Percentiles rank a stretch among this genome's conserved stretches.
Evolutionary conservation across 2,113 vertebrate species (phyloP).

Genomic region (Lycaon pictus): DNA sequence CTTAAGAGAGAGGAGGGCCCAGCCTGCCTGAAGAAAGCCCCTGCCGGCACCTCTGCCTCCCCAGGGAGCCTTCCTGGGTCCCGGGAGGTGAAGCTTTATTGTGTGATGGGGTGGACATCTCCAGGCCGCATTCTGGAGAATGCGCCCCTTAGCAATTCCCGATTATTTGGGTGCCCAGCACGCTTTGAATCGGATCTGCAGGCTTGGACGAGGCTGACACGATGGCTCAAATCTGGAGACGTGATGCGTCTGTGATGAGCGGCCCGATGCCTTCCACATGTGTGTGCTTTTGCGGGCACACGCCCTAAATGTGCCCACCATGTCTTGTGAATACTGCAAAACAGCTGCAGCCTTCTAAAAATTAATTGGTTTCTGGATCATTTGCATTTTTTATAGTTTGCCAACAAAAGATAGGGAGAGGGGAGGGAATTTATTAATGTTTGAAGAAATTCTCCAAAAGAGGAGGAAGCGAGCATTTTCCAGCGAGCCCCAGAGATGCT

Average conservation of each 20-base stretch:
- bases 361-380: conserved; percentile 87
- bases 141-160: conserved; percentile 39
- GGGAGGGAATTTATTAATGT: conserved; percentile 82
- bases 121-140: conserved; percentile 49
- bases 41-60: rapidly evolving
- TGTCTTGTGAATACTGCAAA: conserved; percentile 81
- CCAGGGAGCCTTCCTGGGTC: rapidly evolving
- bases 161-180: conserved; percentile 68
- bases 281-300: conserved; percentile 13
- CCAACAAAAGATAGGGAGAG: conserved; percentile 86
- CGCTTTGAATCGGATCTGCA: conserved; percentile 79
- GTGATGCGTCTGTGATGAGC: conserved; percentile 77
- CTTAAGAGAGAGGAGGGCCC: neutral
- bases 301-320: conserved; percentile 52
- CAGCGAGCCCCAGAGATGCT: conserved; percentile 65
- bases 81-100: conserved; percentile 40
- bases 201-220: conserved; percentile 59
- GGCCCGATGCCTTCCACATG: conserved; percentile 67
- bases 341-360: conserved; percentile 86
- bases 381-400: conserved; percentile 88
- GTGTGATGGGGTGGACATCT: conserved; percentile 72
- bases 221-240: conserved; percentile 80
- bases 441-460: conserved; percentile 64
- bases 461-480: conserved; percentile 51
- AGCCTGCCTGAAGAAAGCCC: rapidly evolving